phyloP scores from a whole-genome alignment of 2,888 invertebrate genomes.

The Tridacna crocea region DNA sequence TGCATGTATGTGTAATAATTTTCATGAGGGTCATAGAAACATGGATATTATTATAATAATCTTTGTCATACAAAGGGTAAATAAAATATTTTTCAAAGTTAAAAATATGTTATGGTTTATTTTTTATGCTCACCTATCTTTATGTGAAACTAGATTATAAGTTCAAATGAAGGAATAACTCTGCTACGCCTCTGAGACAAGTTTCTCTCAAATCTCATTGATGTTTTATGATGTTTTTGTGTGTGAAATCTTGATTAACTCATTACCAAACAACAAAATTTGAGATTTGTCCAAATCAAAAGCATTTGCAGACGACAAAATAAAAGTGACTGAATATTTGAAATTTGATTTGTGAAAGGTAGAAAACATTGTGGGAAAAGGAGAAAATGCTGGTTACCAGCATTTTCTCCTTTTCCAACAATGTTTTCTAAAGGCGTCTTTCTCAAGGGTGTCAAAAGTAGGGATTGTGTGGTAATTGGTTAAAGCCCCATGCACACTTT shows the following conservation, averaged over 20 bases:
- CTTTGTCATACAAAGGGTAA: constrained; percentile 26
- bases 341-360: background rate
- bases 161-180: too few species aligned
- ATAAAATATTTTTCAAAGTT: constrained; percentile 27
- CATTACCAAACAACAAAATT: too few species aligned
- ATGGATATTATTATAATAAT: constrained; percentile 18
- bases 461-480: background rate
- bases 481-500: background rate
- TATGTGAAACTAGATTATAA: too few species aligned
- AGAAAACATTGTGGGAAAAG: background rate
- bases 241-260: too few species aligned
- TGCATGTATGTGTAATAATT: constrained; percentile 7
- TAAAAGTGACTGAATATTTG: too few species aligned
- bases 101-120: background rate
- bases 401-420: background rate
- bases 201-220: too few species aligned
- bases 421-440: background rate
- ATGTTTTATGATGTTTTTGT: too few species aligned
- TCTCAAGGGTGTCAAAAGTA: background rate
- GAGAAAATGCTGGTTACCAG: background rate
- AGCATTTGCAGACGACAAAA: too few species aligned
- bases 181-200: too few species aligned
- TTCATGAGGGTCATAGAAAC: constrained; percentile 13
- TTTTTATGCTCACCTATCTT: background rate
- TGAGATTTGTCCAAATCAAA: too few species aligned